Base-by-base conservation (phyloP, 1,140 invertebrate species). In the Cotesia typhae region DNA sequence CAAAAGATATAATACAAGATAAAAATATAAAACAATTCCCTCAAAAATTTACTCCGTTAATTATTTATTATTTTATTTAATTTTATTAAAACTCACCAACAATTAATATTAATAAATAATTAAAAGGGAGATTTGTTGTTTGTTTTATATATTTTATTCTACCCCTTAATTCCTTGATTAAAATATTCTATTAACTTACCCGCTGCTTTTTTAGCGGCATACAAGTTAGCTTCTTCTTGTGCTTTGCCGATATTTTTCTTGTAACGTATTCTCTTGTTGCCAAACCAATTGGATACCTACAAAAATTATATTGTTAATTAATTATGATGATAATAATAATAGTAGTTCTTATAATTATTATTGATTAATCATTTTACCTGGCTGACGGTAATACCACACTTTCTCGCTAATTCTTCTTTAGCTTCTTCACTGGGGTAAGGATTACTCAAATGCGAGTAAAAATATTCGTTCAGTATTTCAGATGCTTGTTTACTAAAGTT, bases 221-320 rank as follows among this genome's bases (percentile, higher is more conserved):
- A 99, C 78, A 99, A 89, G 88, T 99, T 99, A 51, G 98, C 98
- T 88, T 99, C 98, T 88, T 99, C 98, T 87, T 99, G 98, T 70
- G 98, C 98, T 89, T 99, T 99, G 76, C 98, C 97, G 76, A 99
- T 99, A 87, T 99, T 99, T 90, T 99, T 99, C 93, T 99, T 99
- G 89, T 99, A 99, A 82, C 98, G 93, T 89, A 99, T 99, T 83
- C 98, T 92, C 87, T 99, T 99, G 89, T 99, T 99, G 76, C 98
- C 98, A 86, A 99, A 99, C 98, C 98, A 99, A 91, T 97, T 98
- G 70, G 95, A 97, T 69, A 98, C 96, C 94, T 97, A 90, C 84
- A 76, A 77, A 9, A 70, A 67, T 17, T 64, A 73, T 20, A 3
- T 73, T 9, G 36, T 5, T 59, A 59, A 9, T 69, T 55, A 4